Evolutionary conservation across 2,888 invertebrate genomes (phyloP), one percentile per base, ranked within the genome.

Genomic region (Tinea pellionella): DNA sequence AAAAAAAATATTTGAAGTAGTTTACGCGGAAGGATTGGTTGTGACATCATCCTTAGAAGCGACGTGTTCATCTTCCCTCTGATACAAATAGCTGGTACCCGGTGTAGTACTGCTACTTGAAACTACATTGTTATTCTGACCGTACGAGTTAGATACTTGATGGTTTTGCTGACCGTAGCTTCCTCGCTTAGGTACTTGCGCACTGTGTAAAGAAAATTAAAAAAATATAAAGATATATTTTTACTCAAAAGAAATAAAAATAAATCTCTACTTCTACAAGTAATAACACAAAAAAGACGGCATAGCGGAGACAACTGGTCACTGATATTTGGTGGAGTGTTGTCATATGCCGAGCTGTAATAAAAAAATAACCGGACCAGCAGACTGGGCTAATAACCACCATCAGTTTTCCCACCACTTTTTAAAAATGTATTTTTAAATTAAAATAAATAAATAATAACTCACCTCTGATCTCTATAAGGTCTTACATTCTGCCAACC

Each of bases 41-140:
- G 72, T 85, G 32, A 82, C 77, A 9, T 79, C 81, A 19, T 80
- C 77, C 61, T 78, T 78, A 7, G 74, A 75, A 3, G 86, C 83
- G 24, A 84, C 78, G 43, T 78, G 69, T 65, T 83, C 70, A 70
- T 88, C 73, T 69, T 88, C 78, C 42, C 90, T 78, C 61, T 88
- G 88, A 65, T 89, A 89, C 62, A 90, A 74, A 66, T 90, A 90
- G 65, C 87, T 89, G 11, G 89, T 90, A 24, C 80, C 87, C 2
- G 77, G 83, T 0, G 86, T 85, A 0, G 85, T 84, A 62, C 74
- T 81, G 16, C 59, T 63, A 62, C 73, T 77, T 11, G 55, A 37
- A 19, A 62, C 71, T 62, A 66, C 64, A 32, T 41, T 42, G 58
- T 61, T 65, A 4, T 61, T 61, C 59, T 72, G 69, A 12, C 65